Evolutionary conservation across 2,113 vertebrate species (phyloP).

Genomic region (Piprites chloris): DNA sequence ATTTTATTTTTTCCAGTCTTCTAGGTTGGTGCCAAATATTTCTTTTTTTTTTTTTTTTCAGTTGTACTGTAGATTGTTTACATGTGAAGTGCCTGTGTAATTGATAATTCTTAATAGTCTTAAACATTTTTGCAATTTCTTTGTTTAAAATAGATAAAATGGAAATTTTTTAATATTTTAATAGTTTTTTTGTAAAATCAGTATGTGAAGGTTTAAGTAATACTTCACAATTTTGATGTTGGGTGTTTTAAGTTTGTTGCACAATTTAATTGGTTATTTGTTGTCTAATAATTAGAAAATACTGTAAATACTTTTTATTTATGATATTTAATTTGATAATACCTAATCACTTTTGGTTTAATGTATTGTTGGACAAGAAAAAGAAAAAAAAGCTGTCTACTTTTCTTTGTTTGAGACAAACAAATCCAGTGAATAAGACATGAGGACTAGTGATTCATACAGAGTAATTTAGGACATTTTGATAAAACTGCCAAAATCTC

Average conservation of each 20-base stretch:
- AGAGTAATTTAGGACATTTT: slow-evolving; percentile 62
- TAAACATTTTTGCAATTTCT: slow-evolving; percentile 75
- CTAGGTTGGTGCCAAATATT: slow-evolving; percentile 80
- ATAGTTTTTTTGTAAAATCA: slow-evolving; percentile 72
- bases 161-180: slow-evolving; percentile 74
- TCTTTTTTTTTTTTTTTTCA: slow-evolving; percentile 73
- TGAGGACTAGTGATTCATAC: slow-evolving; percentile 51
- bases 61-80: slow-evolving; percentile 84
- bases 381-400: slow-evolving; percentile 27
- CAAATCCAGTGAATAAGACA: slow-evolving; percentile 30
- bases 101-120: slow-evolving; percentile 77
- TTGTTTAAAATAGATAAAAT: slow-evolving; percentile 71
- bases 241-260: slow-evolving; percentile 72
- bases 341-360: slow-evolving; percentile 63
- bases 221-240: slow-evolving; percentile 70
- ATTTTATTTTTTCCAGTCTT: slow-evolving; percentile 72
- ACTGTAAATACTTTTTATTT: slow-evolving; percentile 79
- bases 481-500: slow-evolving; percentile 74
- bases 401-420: slow-evolving; percentile 61
- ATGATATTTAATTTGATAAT: slow-evolving; percentile 81
- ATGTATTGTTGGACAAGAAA: slow-evolving; percentile 62
- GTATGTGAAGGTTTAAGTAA: slow-evolving; percentile 70
- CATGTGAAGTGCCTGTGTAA: slow-evolving; percentile 87
- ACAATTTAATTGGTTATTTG: slow-evolving; percentile 67
- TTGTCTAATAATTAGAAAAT: slow-evolving; percentile 59